These are phyloP conservation scores for Hypothenemus hampei DNA, from an alignment of 1,140 invertebrate species.

Conservation along the genomic window DNA sequence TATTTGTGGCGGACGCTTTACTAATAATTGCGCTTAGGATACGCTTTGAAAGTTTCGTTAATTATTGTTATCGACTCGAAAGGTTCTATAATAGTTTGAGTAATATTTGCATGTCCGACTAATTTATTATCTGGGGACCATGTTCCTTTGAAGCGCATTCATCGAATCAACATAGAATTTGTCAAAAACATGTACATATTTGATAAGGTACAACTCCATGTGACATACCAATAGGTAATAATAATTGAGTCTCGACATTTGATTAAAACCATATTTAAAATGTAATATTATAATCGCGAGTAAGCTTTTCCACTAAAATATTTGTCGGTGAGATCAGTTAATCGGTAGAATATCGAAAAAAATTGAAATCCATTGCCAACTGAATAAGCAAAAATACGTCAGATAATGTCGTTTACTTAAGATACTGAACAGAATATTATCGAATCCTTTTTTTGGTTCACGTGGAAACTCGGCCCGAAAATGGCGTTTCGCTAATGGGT, in stretches of 20 bases:
- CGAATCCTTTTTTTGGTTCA: not conserved
- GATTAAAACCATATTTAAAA: too few species aligned
- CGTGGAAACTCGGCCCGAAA: too few species aligned
- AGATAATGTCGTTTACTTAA: conserved; percentile 9
- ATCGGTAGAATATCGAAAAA: not conserved
- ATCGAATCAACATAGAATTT: too few species aligned
- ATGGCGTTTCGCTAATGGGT: not conserved
- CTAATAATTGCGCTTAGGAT: conserved; percentile 3
- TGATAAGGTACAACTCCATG: too few species aligned
- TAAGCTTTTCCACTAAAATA: not conserved
- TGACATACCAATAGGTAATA: too few species aligned
- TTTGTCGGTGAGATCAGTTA: not conserved
- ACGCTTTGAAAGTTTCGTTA: conserved; percentile 8
- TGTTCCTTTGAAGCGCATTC: too few species aligned
- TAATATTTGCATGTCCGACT: too few species aligned
- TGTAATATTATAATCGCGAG: too few species aligned
- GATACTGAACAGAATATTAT: conserved; percentile 9
- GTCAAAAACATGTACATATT: too few species aligned
- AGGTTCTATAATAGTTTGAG: conserved; percentile 3
- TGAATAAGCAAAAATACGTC: conserved; percentile 10
- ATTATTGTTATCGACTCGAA: not conserved
- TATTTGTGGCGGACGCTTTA: not conserved
- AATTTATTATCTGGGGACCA: too few species aligned
- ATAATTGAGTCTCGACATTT: too few species aligned
- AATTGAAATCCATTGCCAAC: conserved; percentile 1